Conservation (phyloP, 1,140 invertebrate genomes). For the Sogatella furcifera region DNA sequence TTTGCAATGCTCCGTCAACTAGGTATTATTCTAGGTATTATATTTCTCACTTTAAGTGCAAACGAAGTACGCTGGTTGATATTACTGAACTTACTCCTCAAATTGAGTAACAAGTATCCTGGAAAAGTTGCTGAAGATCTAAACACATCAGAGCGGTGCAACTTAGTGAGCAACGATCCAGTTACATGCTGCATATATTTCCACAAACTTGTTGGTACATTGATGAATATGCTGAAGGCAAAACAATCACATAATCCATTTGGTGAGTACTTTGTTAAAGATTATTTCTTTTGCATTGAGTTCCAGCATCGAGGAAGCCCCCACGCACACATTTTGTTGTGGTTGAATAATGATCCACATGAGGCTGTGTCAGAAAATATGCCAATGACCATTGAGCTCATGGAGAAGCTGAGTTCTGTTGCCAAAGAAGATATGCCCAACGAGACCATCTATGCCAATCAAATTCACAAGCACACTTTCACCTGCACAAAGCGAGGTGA, state of each 20-base stretch:
- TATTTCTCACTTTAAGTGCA: constrained; percentile 23
- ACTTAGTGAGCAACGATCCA: constrained; percentile 5
- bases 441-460: constrained; percentile 25
- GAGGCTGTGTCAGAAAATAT: constrained; percentile 29
- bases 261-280: constrained; percentile 20
- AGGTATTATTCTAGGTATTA: constrained; percentile 25
- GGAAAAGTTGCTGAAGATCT: not conserved
- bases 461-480: constrained; percentile 31
- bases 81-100: not conserved
- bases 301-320: constrained; percentile 32
- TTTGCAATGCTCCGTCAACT: constrained; percentile 29
- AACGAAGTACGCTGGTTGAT: constrained; percentile 18
- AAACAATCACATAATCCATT: constrained; percentile 23
- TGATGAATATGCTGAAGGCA: constrained; percentile 4
- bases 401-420: constrained; percentile 27
- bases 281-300: constrained; percentile 30
- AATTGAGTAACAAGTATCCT: constrained; percentile 5
- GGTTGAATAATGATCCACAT: constrained; percentile 28
- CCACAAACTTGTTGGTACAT: not conserved
- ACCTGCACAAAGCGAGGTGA: constrained; percentile 29
- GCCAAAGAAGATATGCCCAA: constrained; percentile 17
- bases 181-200: constrained; percentile 9
- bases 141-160: not conserved
- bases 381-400: constrained; percentile 24
- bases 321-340: constrained; percentile 27